Conservation (phyloP, 2,888 invertebrate genomes). For the Aphodius granarius region DNA sequence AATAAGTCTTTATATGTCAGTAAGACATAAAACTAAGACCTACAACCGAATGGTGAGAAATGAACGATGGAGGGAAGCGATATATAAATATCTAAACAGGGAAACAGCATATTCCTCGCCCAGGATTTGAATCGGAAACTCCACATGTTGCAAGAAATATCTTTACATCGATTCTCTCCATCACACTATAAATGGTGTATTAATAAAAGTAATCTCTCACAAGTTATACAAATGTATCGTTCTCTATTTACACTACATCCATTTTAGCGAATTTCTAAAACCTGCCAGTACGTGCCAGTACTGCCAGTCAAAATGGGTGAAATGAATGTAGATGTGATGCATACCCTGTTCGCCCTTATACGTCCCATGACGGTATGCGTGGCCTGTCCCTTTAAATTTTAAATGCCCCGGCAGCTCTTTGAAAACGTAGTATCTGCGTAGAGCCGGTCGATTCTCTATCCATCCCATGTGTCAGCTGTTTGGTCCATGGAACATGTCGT, state of each 20-base stretch:
- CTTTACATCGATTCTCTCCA: too few species aligned
- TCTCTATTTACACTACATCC: background rate
- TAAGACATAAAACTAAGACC: too few species aligned
- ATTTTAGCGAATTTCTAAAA: background rate
- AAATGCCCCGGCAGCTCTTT: slow-evolving; percentile 5
- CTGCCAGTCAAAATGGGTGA: background rate
- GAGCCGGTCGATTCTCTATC: background rate
- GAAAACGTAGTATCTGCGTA: background rate
- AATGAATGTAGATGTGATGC: background rate
- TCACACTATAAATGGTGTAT: too few species aligned
- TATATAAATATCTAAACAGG: too few species aligned
- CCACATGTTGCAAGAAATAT: too few species aligned
- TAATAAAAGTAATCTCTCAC: too few species aligned
- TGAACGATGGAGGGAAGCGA: too few species aligned
- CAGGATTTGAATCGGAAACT: too few species aligned
- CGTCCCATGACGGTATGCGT: background rate
- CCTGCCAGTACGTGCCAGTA: background rate
- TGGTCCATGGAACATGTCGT: background rate
- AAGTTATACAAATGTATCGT: background rate
- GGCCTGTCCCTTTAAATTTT: slow-evolving; percentile 9
- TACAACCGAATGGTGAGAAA: too few species aligned
- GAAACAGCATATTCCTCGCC: too few species aligned
- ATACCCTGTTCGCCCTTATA: background rate
- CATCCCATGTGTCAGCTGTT: background rate
- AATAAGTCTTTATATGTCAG: too few species aligned